Evolutionary conservation across 2,888 invertebrate species (phyloP).

Genomic region (Dryomyza anilis): DNA sequence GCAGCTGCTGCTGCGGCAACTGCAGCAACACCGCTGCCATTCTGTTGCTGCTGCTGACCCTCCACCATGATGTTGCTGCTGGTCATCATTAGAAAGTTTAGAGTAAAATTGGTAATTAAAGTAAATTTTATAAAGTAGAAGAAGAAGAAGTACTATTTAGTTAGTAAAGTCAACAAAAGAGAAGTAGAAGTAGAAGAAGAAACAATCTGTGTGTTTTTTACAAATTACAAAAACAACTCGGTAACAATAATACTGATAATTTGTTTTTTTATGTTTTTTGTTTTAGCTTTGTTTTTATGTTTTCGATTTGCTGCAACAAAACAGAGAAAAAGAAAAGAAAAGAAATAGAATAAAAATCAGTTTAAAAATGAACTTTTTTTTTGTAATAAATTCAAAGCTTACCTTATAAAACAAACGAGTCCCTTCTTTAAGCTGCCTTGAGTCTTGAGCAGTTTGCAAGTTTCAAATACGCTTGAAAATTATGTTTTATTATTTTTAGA

Average conservation of each 20-base stretch:
- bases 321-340: neutral
- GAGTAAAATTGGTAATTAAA: constrained; percentile 12
- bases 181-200: neutral
- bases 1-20: constrained; percentile 30
- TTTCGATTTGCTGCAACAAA: constrained; percentile 14
- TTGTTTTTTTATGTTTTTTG: constrained; percentile 11
- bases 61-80: constrained; percentile 62
- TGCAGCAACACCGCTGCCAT: constrained; percentile 36
- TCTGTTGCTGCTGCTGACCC: constrained; percentile 75
- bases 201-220: neutral
- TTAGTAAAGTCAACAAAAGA: neutral
- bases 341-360: neutral
- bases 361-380: neutral
- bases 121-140: neutral
- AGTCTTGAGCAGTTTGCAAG: constrained; percentile 23
- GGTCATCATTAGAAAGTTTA: constrained; percentile 39
- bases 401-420: constrained; percentile 7
- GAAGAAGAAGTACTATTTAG: no score
- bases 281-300: no score
- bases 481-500: constrained; percentile 28
- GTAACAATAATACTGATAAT: constrained; percentile 25
- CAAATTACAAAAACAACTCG: neutral
- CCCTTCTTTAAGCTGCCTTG: constrained; percentile 5
- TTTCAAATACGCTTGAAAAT: constrained; percentile 9
- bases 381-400: neutral